Evolutionary conservation across 2,888 invertebrate genomes (phyloP), one percentile per base, ranked within the genome.

Genomic region (Spisula subtruncata): DNA sequence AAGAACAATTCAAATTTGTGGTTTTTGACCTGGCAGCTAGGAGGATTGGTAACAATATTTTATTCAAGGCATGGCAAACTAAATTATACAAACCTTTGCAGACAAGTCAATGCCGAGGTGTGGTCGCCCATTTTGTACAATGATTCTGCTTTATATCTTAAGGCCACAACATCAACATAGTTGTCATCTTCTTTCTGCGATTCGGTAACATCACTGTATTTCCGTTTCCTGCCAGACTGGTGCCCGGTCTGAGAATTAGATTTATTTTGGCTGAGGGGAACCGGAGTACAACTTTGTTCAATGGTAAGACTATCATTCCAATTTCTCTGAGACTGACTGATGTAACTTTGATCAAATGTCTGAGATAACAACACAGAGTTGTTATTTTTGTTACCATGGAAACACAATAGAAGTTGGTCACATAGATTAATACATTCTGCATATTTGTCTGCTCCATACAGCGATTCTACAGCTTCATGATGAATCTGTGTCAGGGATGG

Each of bases 71-170:
- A 51, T 12, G 12, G 51, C 51, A 1, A 14, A 51, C 16, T 51
- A 51, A 8, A 16, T 12, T 66, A 66, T 66, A 25, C 60, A 0
- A 66, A 93, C 93, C 91, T 91, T 71, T 93, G 89, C 54, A 93
- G 81, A 88, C 92, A 91, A 14, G 81, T 75, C 20, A 93, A 66
- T 51, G 93, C 93, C 41, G 85, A 81, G 41, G 90, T 80, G n/a
- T 88, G 80, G 46, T 93, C 91, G 48, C 91, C 93, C 54, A 92
- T 85, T 41, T 89, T 89, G n/a, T 90, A 83, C 25, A 93, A 89
- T 25, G 92, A 92, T 35, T 93, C 91, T 46, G 93, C 92, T 86
- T 93, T 94, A 87, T 89, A 92, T 48, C 92, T 90, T 79, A 90
- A 66, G 6, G 91, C 88, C 16, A 92, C 54, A 18, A 89, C 87